Conservation (phyloP, 2,113 vertebrate species). For the Ophiodon elongatus region DNA sequence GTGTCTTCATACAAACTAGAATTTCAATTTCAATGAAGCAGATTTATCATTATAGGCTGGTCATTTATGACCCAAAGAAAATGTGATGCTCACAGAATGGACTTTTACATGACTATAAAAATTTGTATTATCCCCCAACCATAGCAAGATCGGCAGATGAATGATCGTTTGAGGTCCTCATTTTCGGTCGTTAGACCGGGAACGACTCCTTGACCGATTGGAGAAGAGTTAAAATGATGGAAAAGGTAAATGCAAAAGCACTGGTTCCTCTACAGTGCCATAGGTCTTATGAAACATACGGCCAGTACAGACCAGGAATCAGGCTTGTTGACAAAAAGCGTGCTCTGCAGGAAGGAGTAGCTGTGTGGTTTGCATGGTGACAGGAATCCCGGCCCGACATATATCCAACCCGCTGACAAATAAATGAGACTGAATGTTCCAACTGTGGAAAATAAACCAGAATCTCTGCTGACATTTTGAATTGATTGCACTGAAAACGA, state of each 20-base stretch:
- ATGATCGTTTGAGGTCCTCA: too few species aligned
- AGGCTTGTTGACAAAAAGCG: slow-evolving; percentile 14
- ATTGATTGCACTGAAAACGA: slow-evolving; percentile 57
- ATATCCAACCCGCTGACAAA: slow-evolving; percentile 60
- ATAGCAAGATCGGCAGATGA: too few species aligned
- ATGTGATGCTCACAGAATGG: not conserved
- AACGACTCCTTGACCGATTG: too few species aligned
- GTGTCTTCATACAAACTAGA: slow-evolving; percentile 10
- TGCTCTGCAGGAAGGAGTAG: not conserved
- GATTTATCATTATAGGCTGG: not conserved
- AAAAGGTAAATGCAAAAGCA: not conserved
- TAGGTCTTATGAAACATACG: slow-evolving; percentile 2
- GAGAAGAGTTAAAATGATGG: not conserved
- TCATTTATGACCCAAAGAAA: not conserved
- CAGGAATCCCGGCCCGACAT: slow-evolving; percentile 35
- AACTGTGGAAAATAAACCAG: slow-evolving; percentile 62
- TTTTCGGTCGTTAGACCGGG: too few species aligned
- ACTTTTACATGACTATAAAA: too few species aligned
- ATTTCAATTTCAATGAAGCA: not conserved
- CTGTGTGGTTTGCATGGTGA: slow-evolving; percentile 28
- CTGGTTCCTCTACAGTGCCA: not conserved
- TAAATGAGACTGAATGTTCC: slow-evolving; percentile 63
- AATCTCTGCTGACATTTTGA: slow-evolving; percentile 65
- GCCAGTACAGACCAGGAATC: slow-evolving; percentile 20
- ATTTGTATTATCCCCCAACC: too few species aligned